Conservation (phyloP, 2,113 vertebrate species). For the Rhodinocichla rosea region DNA sequence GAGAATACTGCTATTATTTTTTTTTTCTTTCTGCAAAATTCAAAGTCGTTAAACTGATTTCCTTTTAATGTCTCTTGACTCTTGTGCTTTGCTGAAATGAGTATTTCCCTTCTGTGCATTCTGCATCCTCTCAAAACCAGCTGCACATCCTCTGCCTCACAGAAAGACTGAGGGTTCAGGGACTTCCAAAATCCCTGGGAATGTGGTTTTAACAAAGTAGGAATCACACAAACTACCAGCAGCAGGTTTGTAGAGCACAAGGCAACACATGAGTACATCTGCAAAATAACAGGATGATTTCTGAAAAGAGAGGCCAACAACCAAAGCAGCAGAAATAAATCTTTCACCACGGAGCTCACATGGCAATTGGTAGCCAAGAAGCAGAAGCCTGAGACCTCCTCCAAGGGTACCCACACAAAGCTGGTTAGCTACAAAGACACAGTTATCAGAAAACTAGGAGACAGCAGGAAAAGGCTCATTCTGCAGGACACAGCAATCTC, state of each 20-base stretch:
- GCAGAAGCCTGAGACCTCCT: neutral
- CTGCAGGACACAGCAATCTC: neutral
- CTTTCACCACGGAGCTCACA: neutral
- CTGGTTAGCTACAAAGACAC: neutral
- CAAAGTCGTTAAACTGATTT: neutral
- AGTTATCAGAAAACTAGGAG: neutral
- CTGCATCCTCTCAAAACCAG: neutral
- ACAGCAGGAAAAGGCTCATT: neutral
- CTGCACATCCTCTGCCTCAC: neutral
- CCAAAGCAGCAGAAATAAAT: neutral
- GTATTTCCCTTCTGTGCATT: neutral
- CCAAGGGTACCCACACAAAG: neutral
- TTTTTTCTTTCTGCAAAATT: neutral
- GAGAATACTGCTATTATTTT: neutral
- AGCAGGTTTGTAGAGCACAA: neutral
- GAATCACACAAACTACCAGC: neutral
- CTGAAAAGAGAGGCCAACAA: neutral
- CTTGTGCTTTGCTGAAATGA: neutral
- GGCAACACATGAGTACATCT: neutral
- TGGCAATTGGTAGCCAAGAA: neutral
- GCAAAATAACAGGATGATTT: neutral
- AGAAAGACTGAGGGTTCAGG: neutral
- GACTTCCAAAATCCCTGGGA: neutral
- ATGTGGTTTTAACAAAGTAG: neutral
- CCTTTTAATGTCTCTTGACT: neutral